A percentile compares a stretch with the other conserved stretches of the same genome.
These are phyloP conservation scores for Trididemnum nubilum DNA, from an alignment of 23 tunicate species.

Conservation along the genomic window DNA sequence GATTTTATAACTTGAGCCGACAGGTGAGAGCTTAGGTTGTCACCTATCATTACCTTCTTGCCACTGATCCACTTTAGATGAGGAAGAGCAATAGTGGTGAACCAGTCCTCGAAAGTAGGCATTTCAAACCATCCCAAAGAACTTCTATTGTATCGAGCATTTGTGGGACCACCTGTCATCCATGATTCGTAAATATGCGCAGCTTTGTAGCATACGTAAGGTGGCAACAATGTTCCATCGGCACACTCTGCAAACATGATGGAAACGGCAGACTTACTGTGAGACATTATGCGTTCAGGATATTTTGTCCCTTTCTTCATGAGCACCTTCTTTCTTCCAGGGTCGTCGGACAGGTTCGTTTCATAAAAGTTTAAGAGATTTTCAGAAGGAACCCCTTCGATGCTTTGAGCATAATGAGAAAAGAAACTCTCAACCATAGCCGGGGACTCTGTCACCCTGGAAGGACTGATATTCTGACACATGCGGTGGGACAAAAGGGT, in stretches of 20 bases:
- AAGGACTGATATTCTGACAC: too few species aligned
- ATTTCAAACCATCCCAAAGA: constrained; percentile 4
- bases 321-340: constrained; percentile 17
- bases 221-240: not conserved
- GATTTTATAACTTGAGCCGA: not conserved
- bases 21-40: not conserved
- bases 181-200: not conserved
- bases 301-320: not conserved
- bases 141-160: not conserved
- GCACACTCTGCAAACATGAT: constrained; percentile 34
- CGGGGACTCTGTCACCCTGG: too few species aligned
- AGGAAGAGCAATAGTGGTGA: not conserved
- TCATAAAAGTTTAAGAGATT: constrained; percentile 25
- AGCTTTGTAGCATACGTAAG: constrained; percentile 13
- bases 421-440: too few species aligned
- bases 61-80: not conserved
- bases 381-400: not conserved
- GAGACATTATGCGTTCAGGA: constrained; percentile 1
- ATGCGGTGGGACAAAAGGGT: too few species aligned
- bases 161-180: not conserved
- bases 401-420: too few species aligned
- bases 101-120: not conserved
- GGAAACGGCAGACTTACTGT: not conserved
- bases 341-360: constrained; percentile 34
- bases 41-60: not conserved